Base-by-base conservation (phyloP, 2,888 invertebrate species). In the Megastigmus dorsalis region DNA sequence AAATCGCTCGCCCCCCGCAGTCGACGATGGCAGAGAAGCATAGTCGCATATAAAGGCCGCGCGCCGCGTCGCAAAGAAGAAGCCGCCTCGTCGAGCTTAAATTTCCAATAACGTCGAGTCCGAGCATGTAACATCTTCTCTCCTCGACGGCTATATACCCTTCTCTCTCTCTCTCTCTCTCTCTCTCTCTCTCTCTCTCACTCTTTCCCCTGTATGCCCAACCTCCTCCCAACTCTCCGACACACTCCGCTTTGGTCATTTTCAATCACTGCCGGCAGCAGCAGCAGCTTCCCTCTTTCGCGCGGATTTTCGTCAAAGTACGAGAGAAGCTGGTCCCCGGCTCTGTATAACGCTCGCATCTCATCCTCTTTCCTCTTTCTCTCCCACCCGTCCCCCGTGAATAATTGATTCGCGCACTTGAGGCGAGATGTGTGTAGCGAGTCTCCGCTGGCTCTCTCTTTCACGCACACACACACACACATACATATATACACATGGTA, bases 401-500 rank as follows among this genome's bases (percentile, higher is more conserved):
- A 75, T 75, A 75, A 75, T 75, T 75, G 75, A 75, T 67, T 59
- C 38, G 66, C 65, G 60, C 70, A 75, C 75, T 75, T 67, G 70
- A 71, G 66, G 48, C 52, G 52, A 38, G 63, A 52, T 43, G 57
- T 38, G 57, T n/a, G n/a, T n/a, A n/a, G n/a, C 43, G 41, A 30
- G 57, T 67, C 52, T 50, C 36, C 15, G n/a, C 1, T 30, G 20
- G 9, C 48, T 48, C 48, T 23, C 23, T 10, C 23, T 41, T 13
- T 41, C 41, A 9, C 41, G 33, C 52, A n/a, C 30, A 48, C 41
- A 70, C 48, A 26, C 45, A 60, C 41, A 15, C 62, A 41, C 70
- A 66, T 69, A 74, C 70, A n/a, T 26, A n/a, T 30, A 28, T 41
- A 15, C 52, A 55, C 41, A 55, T 38, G n/a, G 38, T 66, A 70